These are phyloP conservation scores for Amphipoea oculea DNA, from an alignment of 2,888 invertebrate genomes.

Conservation along the genomic window DNA sequence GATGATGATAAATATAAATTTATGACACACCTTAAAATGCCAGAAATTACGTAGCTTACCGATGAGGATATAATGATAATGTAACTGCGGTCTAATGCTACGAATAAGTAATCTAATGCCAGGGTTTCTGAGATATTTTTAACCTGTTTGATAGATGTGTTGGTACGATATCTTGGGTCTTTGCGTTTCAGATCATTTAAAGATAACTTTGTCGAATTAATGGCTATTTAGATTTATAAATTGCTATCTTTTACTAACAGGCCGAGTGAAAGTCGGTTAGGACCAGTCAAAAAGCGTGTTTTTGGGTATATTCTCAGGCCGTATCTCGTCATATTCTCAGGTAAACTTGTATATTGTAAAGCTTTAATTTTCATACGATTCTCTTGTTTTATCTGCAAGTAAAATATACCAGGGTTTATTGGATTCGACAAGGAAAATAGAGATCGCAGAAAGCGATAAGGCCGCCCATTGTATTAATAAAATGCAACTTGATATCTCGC, in stretches of 20 bases:
- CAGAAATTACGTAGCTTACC: not conserved
- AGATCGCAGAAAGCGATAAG: no score
- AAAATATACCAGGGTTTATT: conserved; percentile 22
- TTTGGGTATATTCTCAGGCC: conserved; percentile 5
- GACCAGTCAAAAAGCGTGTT: not conserved
- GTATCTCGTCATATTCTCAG: conserved; percentile 13
- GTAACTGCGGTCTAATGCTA: not conserved
- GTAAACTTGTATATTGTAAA: conserved; percentile 15
- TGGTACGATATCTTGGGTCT: not conserved
- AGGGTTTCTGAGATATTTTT: not conserved
- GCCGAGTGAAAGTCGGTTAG: not conserved
- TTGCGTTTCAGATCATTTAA: not conserved
- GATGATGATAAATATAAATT: no score
- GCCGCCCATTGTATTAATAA: not conserved
- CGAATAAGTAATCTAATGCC: no score
- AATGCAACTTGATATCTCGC: not conserved
- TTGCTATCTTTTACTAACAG: conserved; percentile 39
- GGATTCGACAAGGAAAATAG: not conserved
- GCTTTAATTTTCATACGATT: conserved; percentile 21
- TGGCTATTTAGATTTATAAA: not conserved
- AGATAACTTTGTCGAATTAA: not conserved
- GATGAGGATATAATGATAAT: conserved; percentile 1
- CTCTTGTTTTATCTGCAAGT: conserved; percentile 38
- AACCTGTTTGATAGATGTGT: not conserved
- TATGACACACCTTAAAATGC: not conserved